Percentiles rank a stretch among this genome's conserved stretches.
phyloP scores from a whole-genome alignment of 2,888 invertebrate genomes.

The Drosophila cracens region DNA sequence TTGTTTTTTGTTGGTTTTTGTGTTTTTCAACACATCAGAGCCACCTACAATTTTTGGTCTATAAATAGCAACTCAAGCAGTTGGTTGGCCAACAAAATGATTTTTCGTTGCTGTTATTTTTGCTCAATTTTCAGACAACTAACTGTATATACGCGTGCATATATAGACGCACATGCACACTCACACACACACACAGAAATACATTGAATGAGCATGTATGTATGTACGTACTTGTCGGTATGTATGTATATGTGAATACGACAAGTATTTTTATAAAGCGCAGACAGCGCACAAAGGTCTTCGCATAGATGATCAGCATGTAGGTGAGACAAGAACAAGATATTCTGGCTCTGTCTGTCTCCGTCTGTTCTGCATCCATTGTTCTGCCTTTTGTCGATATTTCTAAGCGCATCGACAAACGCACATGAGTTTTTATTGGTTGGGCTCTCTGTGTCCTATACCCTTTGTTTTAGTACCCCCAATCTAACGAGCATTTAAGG shows the following conservation, averaged over 20 bases:
- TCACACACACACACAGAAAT: slow-evolving; percentile 9
- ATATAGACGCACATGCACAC: slow-evolving; percentile 26
- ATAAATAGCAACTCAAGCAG: slow-evolving; percentile 83
- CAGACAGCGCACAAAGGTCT: slow-evolving; percentile 72
- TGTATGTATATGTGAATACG: slow-evolving; percentile 46
- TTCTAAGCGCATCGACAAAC: slow-evolving; percentile 34
- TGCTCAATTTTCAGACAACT: slow-evolving; percentile 78
- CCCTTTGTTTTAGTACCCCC: neutral
- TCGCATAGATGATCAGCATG: slow-evolving; percentile 73
- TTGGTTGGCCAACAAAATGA: slow-evolving; percentile 75
- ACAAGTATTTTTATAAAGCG: slow-evolving; percentile 73
- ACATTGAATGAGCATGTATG: slow-evolving; percentile 10
- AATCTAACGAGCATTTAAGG: too few species aligned
- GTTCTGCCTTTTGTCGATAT: slow-evolving; percentile 41
- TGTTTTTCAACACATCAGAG: slow-evolving; percentile 66
- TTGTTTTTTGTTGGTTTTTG: slow-evolving; percentile 43
- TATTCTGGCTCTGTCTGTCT: slow-evolving; percentile 35
- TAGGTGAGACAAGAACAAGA: slow-evolving; percentile 74
- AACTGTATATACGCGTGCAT: slow-evolving; percentile 67
- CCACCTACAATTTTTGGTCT: slow-evolving; percentile 85
- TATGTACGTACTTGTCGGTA: slow-evolving; percentile 17
- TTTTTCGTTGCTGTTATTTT: slow-evolving; percentile 67
- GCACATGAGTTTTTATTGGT: slow-evolving; percentile 8
- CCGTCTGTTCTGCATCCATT: slow-evolving; percentile 49
- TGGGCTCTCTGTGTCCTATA: neutral